phyloP scores from a whole-genome alignment of 2,797 vertebrate genomes.

The Staurois parvus region DNA sequence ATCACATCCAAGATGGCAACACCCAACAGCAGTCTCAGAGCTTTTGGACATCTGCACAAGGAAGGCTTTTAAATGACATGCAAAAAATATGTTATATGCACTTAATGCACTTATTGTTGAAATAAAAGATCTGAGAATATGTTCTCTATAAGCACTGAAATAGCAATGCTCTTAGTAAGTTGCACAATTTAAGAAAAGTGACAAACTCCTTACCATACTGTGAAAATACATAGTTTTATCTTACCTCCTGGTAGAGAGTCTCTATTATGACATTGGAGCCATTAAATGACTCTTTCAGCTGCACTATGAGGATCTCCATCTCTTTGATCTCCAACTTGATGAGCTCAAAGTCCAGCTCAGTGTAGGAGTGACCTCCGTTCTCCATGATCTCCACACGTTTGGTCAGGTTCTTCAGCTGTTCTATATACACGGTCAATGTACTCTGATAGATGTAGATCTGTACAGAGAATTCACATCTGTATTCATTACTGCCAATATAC shows the following conservation, averaged over 20 bases:
- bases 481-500: background rate
- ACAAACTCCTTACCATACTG: too few species aligned
- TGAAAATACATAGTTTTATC: background rate
- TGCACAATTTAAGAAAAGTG: too few species aligned
- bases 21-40: too few species aligned
- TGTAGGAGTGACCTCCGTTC: conserved; percentile 63
- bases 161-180: too few species aligned
- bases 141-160: too few species aligned
- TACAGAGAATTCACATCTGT: background rate
- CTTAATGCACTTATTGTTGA: too few species aligned
- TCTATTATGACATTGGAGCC: conserved; percentile 37
- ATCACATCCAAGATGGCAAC: too few species aligned
- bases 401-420: conserved; percentile 33
- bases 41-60: too few species aligned
- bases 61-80: too few species aligned
- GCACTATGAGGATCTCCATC: conserved; percentile 71
- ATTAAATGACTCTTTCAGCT: conserved; percentile 65
- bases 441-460: conserved; percentile 40
- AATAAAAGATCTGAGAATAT: too few species aligned
- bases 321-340: conserved; percentile 70
- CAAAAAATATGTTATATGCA: too few species aligned
- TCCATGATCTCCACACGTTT: conserved; percentile 44
- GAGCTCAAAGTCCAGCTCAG: conserved; percentile 79
- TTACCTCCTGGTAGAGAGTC: conserved; percentile 33
- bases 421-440: background rate